A percentile compares a stretch with the other conserved stretches of the same genome.
phyloP scores from a whole-genome alignment of 2,888 invertebrate species.

The Amphipoea oculea region DNA sequence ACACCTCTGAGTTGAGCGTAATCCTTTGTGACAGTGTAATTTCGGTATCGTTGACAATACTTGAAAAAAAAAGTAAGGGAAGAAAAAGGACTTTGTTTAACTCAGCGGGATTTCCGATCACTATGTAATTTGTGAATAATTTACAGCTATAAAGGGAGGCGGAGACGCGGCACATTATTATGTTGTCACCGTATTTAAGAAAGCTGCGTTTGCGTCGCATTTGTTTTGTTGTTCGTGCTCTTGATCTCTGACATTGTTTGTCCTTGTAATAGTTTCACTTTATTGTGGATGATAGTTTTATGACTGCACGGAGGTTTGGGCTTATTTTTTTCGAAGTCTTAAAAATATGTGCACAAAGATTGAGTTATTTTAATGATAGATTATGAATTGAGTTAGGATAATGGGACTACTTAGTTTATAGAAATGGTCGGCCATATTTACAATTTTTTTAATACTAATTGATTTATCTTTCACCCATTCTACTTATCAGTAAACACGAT shows the following conservation, averaged over 20 bases:
- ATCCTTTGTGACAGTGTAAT: slow-evolving; percentile 87
- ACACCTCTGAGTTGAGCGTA: slow-evolving; percentile 83
- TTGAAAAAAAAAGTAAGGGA: slow-evolving; percentile 72
- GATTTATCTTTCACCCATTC: rapidly evolving
- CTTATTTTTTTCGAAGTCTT: background rate
- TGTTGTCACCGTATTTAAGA: slow-evolving; percentile 82
- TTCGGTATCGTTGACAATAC: slow-evolving; percentile 88
- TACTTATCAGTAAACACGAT: background rate
- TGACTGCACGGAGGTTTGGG: slow-evolving; percentile 2
- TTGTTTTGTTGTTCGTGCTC: slow-evolving; percentile 62
- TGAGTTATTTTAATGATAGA: background rate
- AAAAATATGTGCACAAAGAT: background rate
- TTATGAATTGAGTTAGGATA: too few species aligned
- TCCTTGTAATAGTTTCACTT: slow-evolving; percentile 52
- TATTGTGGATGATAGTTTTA: slow-evolving; percentile 39
- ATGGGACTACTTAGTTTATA: background rate
- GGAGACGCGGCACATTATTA: slow-evolving; percentile 80
- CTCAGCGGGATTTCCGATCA: slow-evolving; percentile 84
- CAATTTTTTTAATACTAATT: background rate
- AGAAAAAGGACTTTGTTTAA: slow-evolving; percentile 74
- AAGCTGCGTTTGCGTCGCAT: slow-evolving; percentile 69
- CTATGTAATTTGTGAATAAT: slow-evolving; percentile 88
- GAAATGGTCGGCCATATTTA: background rate
- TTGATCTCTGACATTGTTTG: slow-evolving; percentile 62
- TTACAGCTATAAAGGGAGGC: slow-evolving; percentile 76